A percentile compares a stretch with the other conserved stretches of the same genome.
Conservation (phyloP, 2,797 vertebrate species). For the Acanthis flammea region DNA sequence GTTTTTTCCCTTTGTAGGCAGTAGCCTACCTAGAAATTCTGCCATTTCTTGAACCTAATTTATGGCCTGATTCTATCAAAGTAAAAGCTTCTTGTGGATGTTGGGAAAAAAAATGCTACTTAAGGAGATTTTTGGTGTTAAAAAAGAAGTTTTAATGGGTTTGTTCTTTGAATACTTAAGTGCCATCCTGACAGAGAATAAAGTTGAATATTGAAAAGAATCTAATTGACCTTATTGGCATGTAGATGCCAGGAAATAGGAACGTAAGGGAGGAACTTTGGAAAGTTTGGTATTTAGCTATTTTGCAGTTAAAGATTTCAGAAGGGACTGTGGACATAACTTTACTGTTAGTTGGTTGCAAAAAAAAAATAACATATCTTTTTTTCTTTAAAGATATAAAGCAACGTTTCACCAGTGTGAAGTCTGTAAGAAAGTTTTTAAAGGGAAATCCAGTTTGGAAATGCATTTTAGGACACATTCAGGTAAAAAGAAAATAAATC, state of each 20-base stretch:
- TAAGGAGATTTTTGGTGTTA: background rate
- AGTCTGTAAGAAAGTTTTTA: slow-evolving; percentile 98
- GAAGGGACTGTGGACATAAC: background rate
- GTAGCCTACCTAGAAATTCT: background rate
- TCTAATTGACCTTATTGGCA: background rate
- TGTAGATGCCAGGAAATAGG: background rate
- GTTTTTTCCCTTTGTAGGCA: background rate
- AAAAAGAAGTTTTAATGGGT: background rate
- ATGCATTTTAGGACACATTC: slow-evolving; percentile 99
- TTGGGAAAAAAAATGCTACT: background rate
- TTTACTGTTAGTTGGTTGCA: background rate
- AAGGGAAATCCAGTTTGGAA: slow-evolving; percentile 97
- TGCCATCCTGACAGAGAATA: background rate
- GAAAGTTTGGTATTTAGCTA: background rate
- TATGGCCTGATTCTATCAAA: background rate
- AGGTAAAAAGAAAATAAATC: slow-evolving; percentile 77
- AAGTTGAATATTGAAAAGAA: background rate
- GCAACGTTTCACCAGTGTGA: slow-evolving; percentile 96
- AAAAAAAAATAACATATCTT: background rate
- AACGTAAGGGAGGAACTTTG: background rate
- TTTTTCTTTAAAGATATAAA: slow-evolving; percentile 86
- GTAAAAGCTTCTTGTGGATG: background rate
- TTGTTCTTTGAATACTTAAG: background rate
- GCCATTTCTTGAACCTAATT: background rate
- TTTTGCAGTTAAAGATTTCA: background rate